phyloP scores from a whole-genome alignment of 2,113 vertebrate species.

The Epinephelus moara region DNA sequence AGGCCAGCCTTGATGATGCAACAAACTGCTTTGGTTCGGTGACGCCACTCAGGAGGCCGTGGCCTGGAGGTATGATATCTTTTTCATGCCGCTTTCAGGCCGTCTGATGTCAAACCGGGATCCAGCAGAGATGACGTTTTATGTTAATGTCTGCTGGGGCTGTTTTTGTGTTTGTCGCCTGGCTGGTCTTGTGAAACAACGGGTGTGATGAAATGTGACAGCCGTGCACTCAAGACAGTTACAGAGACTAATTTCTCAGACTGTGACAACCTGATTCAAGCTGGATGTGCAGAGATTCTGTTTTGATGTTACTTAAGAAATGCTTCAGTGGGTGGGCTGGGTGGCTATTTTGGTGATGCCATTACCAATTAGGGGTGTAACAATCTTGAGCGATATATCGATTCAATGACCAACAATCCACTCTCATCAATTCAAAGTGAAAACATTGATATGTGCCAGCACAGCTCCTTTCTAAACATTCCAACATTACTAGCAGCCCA shows the following conservation, averaged over 20 bases:
- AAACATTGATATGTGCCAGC: too few relatives aligned
- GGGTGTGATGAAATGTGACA: slow-evolving; percentile 61
- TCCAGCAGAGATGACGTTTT: slow-evolving; percentile 44
- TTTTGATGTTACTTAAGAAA: slow-evolving; percentile 56
- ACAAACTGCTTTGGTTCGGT: slow-evolving; percentile 38
- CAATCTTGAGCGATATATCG: too few relatives aligned
- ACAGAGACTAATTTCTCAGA: slow-evolving; percentile 61
- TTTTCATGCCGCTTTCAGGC: slow-evolving; percentile 54
- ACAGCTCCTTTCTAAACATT: too few relatives aligned
- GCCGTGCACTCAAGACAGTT: slow-evolving; percentile 50
- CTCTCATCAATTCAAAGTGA: too few relatives aligned
- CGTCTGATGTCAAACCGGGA: slow-evolving; percentile 65
- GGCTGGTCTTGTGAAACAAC: slow-evolving; percentile 40
- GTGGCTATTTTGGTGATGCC: slow-evolving; percentile 26
- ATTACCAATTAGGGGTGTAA: background rate
- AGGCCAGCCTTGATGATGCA: slow-evolving; percentile 53
- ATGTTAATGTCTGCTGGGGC: slow-evolving; percentile 46
- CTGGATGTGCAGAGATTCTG: slow-evolving; percentile 42
- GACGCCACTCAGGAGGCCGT: slow-evolving; percentile 26
- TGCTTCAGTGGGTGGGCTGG: background rate
- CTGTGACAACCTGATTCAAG: slow-evolving; percentile 56
- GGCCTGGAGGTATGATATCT: slow-evolving; percentile 34
- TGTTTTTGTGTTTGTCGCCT: slow-evolving; percentile 33
- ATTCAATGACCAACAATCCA: too few relatives aligned
- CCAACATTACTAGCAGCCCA: too few relatives aligned